These are phyloP conservation scores for Equus przewalskii DNA, from an alignment of 2,113 vertebrate genomes.

Conservation along the genomic window DNA sequence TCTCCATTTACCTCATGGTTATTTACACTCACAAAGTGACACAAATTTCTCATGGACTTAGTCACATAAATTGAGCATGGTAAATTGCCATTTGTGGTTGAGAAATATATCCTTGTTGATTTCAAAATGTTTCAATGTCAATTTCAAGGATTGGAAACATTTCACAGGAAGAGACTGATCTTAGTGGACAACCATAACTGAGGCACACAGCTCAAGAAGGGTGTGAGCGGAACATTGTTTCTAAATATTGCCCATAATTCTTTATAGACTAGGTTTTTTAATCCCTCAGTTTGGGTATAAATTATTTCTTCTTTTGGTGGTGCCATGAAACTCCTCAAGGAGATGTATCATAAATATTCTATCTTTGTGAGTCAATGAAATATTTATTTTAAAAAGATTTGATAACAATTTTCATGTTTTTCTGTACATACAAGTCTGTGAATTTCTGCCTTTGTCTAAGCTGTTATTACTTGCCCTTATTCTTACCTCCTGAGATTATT, in stretches of 20 bases:
- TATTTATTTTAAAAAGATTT: not conserved
- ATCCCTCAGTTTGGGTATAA: not conserved
- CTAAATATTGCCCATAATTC: not conserved
- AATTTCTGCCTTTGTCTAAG: not conserved
- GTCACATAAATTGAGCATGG: not conserved
- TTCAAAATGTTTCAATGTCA: not conserved
- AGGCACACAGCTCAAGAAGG: not conserved
- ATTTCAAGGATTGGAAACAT: not conserved
- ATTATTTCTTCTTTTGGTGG: not conserved
- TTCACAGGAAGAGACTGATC: not conserved
- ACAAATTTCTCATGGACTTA: not conserved
- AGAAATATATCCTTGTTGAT: not conserved
- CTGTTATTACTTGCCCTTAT: not conserved
- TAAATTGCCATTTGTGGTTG: not conserved
- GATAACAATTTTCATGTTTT: not conserved
- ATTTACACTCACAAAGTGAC: not conserved
- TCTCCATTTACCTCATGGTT: not conserved
- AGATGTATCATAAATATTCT: not conserved
- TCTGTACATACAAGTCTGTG: not conserved
- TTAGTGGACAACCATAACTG: not conserved
- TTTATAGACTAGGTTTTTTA: not conserved
- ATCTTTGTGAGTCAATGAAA: not conserved
- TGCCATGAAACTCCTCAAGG: not conserved
- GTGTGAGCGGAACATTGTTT: not conserved
- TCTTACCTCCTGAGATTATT: not conserved